Percentiles rank a stretch among this genome's conserved stretches.
These are phyloP conservation scores for Tricholauxania praeusta DNA, from an alignment of 2,888 invertebrate genomes.

Conservation along the genomic window DNA sequence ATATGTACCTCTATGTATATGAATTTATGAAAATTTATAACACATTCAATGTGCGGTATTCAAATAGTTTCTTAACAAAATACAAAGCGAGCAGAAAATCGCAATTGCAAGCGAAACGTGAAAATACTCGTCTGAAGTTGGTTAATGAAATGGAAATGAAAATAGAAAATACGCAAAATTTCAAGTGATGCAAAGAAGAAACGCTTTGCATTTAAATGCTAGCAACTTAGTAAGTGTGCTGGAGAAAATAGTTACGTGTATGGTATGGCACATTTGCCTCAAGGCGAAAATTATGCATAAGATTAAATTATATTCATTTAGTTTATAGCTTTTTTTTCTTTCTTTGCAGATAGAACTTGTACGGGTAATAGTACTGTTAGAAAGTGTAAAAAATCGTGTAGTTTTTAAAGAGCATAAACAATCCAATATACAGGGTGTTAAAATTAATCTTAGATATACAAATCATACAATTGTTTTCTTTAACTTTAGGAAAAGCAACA, in stretches of 20 bases:
- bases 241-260: neutral
- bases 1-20: neutral
- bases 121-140: slow-evolving; percentile 22
- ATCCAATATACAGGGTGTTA: no score
- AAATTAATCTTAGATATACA: no score
- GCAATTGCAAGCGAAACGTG: slow-evolving; percentile 51
- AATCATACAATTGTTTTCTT: no score
- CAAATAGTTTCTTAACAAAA: slow-evolving; percentile 51
- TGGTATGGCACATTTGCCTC: slow-evolving; percentile 1
- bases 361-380: no score
- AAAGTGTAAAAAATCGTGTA: no score
- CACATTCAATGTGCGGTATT: slow-evolving; percentile 14
- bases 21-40: slow-evolving; percentile 1
- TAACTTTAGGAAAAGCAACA: no score
- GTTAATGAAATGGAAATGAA: slow-evolving; percentile 23
- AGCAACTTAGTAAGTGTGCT: neutral
- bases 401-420: no score
- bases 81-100: slow-evolving; percentile 64
- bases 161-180: neutral
- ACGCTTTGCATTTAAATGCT: neutral
- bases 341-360: neutral
- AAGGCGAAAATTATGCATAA: slow-evolving; percentile 15
- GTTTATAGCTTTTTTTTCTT: slow-evolving; percentile 2
- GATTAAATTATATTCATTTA: slow-evolving; percentile 1
- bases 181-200: neutral